Evolutionary conservation across 2,797 vertebrate genomes (phyloP).

Genomic region (Amblyraja radiata): DNA sequence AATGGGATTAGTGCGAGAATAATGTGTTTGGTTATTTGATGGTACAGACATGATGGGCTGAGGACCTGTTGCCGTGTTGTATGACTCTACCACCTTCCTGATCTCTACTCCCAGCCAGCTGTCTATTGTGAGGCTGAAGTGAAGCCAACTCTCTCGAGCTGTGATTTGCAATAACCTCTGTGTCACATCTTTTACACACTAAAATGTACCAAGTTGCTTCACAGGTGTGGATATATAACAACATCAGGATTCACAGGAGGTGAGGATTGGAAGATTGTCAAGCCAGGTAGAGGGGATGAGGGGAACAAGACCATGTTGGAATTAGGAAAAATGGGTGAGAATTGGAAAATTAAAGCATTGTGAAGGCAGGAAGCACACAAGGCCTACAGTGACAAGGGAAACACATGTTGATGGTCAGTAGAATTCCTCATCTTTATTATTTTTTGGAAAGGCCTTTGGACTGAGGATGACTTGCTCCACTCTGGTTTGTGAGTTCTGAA

Average conservation of each 20-base stretch:
- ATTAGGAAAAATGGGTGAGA: neutral
- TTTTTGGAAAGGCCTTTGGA: too few species aligned
- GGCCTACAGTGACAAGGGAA: neutral
- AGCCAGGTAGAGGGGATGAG: neutral
- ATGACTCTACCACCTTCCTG: too few species aligned
- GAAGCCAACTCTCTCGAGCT: neutral
- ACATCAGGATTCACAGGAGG: neutral
- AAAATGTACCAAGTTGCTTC: neutral
- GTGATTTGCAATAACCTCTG: neutral
- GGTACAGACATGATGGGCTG: too few species aligned
- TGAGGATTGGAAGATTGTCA: neutral
- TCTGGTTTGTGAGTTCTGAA: too few species aligned
- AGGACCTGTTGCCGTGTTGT: too few species aligned
- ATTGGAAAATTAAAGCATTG: neutral
- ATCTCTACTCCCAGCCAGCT: neutral
- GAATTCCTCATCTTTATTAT: too few species aligned
- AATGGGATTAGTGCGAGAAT: too few species aligned
- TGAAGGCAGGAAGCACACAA: neutral
- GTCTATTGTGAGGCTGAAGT: neutral
- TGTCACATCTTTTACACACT: neutral
- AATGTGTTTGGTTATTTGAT: too few species aligned
- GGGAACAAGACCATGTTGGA: neutral
- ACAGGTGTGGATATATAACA: neutral
- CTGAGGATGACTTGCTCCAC: too few species aligned
- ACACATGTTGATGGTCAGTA: neutral